Base-by-base conservation (phyloP, 2,113 vertebrate genomes). In the Uropsilus gracilis region DNA sequence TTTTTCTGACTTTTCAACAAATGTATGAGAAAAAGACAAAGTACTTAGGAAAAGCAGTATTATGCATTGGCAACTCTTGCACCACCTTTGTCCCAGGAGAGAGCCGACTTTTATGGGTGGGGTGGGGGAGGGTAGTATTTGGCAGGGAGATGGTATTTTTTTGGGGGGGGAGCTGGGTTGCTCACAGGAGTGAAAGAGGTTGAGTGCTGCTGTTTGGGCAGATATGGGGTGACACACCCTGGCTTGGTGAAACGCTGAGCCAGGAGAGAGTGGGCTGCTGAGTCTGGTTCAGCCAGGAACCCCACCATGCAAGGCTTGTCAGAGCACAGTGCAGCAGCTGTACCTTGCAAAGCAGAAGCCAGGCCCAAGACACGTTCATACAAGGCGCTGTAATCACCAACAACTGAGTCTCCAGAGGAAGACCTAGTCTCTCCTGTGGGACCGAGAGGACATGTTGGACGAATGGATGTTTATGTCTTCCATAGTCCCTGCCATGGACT, bases 1-100 rank as follows among this genome's bases (percentile, higher is more conserved):
- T 53, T 68, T 75, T 84, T 80, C 82, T 94, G 80, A 92, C 53
- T 93, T 96, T 94, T 72, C 92, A 64, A 80, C 37, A 90, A 68
- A 83, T 69, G 81, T 78, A 44, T 42, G 87, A 28, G 55, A 96
- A 93, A 46, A 72, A 34, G 13, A 57, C 24, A 71, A 71, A 34
- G 86, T 95, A 78, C 93, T 89, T 80, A 75, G 59, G 86, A 89
- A 97, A 95, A 46, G 72, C 22, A 59, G 26, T 59, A 80, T 61
- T 86, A 93, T 89, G 59, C 78, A 61, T 28, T 59, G 34, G 75
- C 66, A 75, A 86, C 69, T 66, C 83, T 84, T 82, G 44, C 53
- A 48, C 12, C 26, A 46, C 78, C 32, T 69, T 68, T 44, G 92
- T 48, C 57, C 53, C 28, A 72, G 69, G 64, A 85, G 30, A 34